Evolutionary conservation across 2,113 vertebrate species (phyloP).

Genomic region (Proterorhinus semilunaris): DNA sequence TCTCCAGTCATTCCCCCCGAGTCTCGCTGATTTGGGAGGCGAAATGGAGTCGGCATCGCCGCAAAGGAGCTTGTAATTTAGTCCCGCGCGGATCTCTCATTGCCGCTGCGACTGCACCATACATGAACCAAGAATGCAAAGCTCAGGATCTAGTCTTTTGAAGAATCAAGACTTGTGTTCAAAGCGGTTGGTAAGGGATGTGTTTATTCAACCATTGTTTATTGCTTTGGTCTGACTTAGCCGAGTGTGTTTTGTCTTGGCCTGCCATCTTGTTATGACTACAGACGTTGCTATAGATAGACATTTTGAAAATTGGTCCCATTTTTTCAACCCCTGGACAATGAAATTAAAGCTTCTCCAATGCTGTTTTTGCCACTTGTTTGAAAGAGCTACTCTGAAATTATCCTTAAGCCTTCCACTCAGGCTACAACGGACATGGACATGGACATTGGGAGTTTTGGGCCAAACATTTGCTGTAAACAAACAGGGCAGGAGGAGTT

Average conservation of each 20-base stretch:
- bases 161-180: slow-evolving; percentile 63
- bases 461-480: slow-evolving; percentile 45
- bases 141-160: slow-evolving; percentile 61
- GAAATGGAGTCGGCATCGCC: slow-evolving; percentile 57
- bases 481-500: slow-evolving; percentile 39
- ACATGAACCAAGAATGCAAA: slow-evolving; percentile 68
- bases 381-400: slow-evolving; percentile 59
- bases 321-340: slow-evolving; percentile 50
- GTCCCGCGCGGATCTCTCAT: slow-evolving; percentile 64
- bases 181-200: slow-evolving; percentile 63
- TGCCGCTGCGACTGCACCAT: slow-evolving; percentile 57
- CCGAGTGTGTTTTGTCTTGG: slow-evolving; percentile 74
- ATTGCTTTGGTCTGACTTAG: slow-evolving; percentile 70
- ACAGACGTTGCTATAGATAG: slow-evolving; percentile 69
- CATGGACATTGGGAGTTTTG: slow-evolving; percentile 47
- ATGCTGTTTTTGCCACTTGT: slow-evolving; percentile 35
- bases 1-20: slow-evolving; percentile 11
- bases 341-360: slow-evolving; percentile 60
- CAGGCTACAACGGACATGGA: slow-evolving; percentile 28
- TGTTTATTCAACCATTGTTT: slow-evolving; percentile 75
- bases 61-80: slow-evolving; percentile 72
- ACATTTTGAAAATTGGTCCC: slow-evolving; percentile 46
- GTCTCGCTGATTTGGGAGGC: slow-evolving; percentile 47
- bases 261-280: slow-evolving; percentile 70
- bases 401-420: slow-evolving; percentile 43